Percentiles rank a stretch among this genome's conserved stretches.
phyloP scores from a whole-genome alignment of 1,140 invertebrate species.

The Eurosta solidaginis region DNA sequence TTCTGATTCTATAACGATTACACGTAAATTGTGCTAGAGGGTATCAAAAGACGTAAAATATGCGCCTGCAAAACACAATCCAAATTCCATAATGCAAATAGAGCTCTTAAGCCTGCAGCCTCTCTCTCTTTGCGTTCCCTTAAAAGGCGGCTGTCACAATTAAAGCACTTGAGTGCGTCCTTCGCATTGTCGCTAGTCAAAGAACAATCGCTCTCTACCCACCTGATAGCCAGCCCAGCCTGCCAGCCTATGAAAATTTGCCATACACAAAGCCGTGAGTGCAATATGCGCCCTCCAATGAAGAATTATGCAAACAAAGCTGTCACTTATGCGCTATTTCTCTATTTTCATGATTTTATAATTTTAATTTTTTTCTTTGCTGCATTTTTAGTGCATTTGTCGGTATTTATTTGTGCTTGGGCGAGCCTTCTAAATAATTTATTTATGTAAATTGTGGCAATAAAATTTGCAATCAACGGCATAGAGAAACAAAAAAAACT shows the following conservation, averaged over 20 bases:
- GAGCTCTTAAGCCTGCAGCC: too few relatives aligned
- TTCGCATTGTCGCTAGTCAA: slow-evolving; percentile 1
- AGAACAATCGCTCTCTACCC: not conserved
- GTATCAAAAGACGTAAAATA: too few relatives aligned
- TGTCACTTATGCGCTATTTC: too few relatives aligned
- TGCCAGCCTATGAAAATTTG: not conserved
- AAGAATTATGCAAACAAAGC: too few relatives aligned
- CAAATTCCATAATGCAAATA: too few relatives aligned
- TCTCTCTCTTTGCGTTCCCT: too few relatives aligned
- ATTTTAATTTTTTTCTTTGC: not conserved
- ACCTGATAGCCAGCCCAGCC: not conserved
- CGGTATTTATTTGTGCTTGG: slow-evolving; percentile 14
- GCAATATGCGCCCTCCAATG: too few relatives aligned
- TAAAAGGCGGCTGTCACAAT: not conserved
- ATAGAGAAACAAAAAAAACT: not conserved
- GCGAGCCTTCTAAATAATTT: slow-evolving; percentile 14
- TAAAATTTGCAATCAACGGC: slow-evolving; percentile 24
- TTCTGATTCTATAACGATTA: too few relatives aligned
- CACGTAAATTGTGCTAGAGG: too few relatives aligned
- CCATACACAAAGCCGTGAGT: too few relatives aligned
- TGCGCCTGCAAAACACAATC: too few relatives aligned
- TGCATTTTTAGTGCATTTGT: not conserved
- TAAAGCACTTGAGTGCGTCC: slow-evolving; percentile 22
- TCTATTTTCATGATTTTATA: not conserved
- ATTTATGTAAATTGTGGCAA: slow-evolving; percentile 24